Evolutionary conservation across 2,888 invertebrate species (phyloP).

Genomic region (Barypeithes pellucidus): DNA sequence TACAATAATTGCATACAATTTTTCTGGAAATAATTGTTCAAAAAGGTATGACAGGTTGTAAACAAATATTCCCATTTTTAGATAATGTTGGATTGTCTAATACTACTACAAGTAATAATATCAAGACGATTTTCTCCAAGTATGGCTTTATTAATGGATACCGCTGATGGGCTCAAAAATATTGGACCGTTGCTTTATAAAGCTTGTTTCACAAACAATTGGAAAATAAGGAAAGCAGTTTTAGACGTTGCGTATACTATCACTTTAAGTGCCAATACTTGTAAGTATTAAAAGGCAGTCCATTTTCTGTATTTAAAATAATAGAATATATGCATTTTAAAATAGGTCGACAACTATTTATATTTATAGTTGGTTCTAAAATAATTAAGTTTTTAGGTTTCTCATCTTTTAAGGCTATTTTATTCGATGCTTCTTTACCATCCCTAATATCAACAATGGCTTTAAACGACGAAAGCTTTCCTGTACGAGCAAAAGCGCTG

Average conservation of each 20-base stretch:
- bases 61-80: slow-evolving; percentile 19
- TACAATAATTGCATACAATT: too few relatives aligned
- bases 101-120: slow-evolving; percentile 36
- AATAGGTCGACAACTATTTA: too few relatives aligned
- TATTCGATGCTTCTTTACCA: slow-evolving; percentile 78
- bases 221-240: slow-evolving; percentile 41
- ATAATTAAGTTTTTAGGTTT: slow-evolving; percentile 75
- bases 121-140: slow-evolving; percentile 40
- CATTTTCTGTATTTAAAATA: not conserved
- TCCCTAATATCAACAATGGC: slow-evolving; percentile 78
- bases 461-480: slow-evolving; percentile 80
- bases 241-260: slow-evolving; percentile 40
- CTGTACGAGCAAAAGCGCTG: slow-evolving; percentile 83
- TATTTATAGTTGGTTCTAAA: too few relatives aligned
- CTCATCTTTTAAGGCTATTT: slow-evolving; percentile 82
- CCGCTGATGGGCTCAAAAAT: slow-evolving; percentile 37
- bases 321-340: too few relatives aligned
- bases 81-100: slow-evolving; percentile 15
- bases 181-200: slow-evolving; percentile 42
- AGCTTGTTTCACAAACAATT: slow-evolving; percentile 42
- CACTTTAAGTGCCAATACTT: slow-evolving; percentile 43
- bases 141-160: slow-evolving; percentile 49
- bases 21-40: too few relatives aligned
- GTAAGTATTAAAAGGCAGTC: slow-evolving; percentile 26
- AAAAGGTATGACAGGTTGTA: too few relatives aligned